Conservation (phyloP, 2,113 vertebrate species). For the Excalfactoria chinensis region DNA sequence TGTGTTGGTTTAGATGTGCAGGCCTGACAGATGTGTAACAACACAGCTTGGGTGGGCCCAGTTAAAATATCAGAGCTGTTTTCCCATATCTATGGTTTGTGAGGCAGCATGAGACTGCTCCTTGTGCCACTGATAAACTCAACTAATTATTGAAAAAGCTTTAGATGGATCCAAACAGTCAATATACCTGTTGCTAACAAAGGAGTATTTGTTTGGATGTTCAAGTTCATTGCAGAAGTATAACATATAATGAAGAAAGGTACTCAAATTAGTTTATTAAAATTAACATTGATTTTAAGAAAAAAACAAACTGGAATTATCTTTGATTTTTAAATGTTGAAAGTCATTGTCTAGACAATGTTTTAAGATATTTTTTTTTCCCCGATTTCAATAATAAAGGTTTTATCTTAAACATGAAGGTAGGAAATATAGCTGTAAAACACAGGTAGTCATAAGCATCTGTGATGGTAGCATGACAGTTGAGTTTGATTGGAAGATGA, state of each 20-base stretch:
- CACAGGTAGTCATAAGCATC: neutral
- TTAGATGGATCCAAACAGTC: neutral
- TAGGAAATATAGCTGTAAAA: neutral
- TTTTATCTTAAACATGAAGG: neutral
- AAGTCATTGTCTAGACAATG: neutral
- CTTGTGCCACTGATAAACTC: neutral
- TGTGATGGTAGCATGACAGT: neutral
- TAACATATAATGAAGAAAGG: neutral
- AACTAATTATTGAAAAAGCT: neutral
- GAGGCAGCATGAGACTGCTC: neutral
- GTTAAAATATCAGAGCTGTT: neutral
- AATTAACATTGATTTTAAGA: neutral
- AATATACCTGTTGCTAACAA: neutral
- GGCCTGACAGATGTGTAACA: neutral
- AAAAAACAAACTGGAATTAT: neutral
- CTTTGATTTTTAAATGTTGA: neutral
- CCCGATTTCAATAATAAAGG: neutral
- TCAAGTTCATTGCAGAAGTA: neutral
- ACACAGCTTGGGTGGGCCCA: neutral
- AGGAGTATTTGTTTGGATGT: neutral
- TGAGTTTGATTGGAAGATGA: neutral
- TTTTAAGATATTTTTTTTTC: neutral
- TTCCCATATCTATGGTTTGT: accelerated
- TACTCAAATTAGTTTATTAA: neutral
- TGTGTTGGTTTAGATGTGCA: neutral